Base-by-base conservation (phyloP, 2,888 invertebrate genomes). In the Drosophila histrio region DNA sequence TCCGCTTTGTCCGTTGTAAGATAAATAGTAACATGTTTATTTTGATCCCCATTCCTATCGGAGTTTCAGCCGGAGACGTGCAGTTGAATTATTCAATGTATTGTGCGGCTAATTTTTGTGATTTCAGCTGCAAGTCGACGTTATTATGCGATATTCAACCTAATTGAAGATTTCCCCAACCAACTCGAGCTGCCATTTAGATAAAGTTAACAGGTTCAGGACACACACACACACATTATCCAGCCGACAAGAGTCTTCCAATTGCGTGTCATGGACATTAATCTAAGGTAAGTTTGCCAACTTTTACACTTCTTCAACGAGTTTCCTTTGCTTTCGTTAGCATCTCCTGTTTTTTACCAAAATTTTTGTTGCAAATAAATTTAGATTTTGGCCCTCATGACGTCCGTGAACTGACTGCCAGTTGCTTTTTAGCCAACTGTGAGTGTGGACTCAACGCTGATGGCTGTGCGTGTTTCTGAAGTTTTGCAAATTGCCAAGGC, bases 1-100 rank as follows among this genome's bases (percentile, higher is more conserved):
- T 72, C 56, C 52, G 68, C 59, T 70, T 82, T 76, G 67, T 72
- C 59, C 67, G 66, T 30, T 63, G 58, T 56, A 77, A 85, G 85
- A 83, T 79, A 83, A 85, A 85, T 85, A 65, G 83, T 73, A 76
- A 76, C 80, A 72, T 75, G 83, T 80, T 85, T 85, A 66, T 60
- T 39, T 60, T 73, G 7, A 38, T 17, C 19, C 34, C 50, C 24
- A 24, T 7, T 3, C 13, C 13, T 75, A 67, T 69, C 71, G n/a
- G 7, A 4, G 30, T 17, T 30, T 9, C 41, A 7, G 13, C 8
- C 54, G 39, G 49, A 52, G 59, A 67, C 69, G 64, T 75, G 70
- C 78, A 66, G 60, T 53, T 69, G 72, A 78, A 85, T 80, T 66
- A 86, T 78, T 83, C 70, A 77, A 56, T 53, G 46, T 61, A 70